Percentiles rank a stretch among this genome's conserved stretches.
Evolutionary conservation across 1,140 invertebrate genomes (phyloP).

Genomic region (Leucophenga varia): DNA sequence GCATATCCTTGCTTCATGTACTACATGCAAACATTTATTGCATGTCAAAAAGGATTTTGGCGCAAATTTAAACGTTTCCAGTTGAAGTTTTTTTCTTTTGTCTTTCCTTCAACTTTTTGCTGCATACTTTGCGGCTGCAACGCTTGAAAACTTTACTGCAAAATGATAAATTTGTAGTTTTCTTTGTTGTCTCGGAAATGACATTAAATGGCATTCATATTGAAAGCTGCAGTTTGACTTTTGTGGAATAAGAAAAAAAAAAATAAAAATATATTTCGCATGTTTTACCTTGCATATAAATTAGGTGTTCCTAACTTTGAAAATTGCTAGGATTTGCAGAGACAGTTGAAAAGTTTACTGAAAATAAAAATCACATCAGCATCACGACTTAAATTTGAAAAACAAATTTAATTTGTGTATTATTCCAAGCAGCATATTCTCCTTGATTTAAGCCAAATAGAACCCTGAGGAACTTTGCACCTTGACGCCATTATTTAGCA

Average conservation of each 20-base stretch:
- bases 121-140: not conserved
- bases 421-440: too few relatives aligned
- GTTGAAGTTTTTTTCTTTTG: constrained; percentile 15
- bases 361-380: too few relatives aligned
- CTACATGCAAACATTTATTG: not conserved
- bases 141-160: too few relatives aligned
- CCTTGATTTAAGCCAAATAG: too few relatives aligned
- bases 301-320: constrained; percentile 3
- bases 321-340: too few relatives aligned
- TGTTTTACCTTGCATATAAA: constrained; percentile 26
- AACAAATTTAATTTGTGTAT: too few relatives aligned
- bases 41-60: constrained; percentile 14
- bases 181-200: constrained; percentile 43
- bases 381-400: too few relatives aligned
- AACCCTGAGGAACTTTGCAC: too few relatives aligned
- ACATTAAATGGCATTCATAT: constrained; percentile 44
- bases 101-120: too few relatives aligned
- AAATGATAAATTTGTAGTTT: constrained; percentile 23
- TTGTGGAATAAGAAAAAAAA: not conserved
- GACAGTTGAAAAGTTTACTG: too few relatives aligned
- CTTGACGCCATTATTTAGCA: constrained; percentile 25
- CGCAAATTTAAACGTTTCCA: not conserved
- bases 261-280: not conserved
- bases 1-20: too few relatives aligned
- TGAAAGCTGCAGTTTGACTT: constrained; percentile 37